Base-by-base conservation (phyloP, 2,113 vertebrate genomes). In the Nycticryphes semicollaris region DNA sequence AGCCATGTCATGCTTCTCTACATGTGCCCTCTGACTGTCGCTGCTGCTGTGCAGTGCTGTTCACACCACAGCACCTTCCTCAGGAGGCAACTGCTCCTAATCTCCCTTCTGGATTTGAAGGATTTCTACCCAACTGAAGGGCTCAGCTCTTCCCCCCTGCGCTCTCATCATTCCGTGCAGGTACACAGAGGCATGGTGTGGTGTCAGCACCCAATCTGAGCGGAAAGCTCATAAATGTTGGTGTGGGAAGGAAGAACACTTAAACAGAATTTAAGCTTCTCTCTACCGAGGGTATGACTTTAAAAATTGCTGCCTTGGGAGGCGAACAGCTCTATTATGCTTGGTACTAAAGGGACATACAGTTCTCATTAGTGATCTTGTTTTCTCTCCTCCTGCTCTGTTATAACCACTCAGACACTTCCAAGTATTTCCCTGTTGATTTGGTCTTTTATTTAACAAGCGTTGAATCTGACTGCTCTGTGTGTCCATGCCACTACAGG, bases 351-450 rank as follows among this genome's bases (percentile, higher is more conserved):
- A 95, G 93, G 87, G 96, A 87, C 20, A 45, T 43, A 20, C 24
- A 69, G 81, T 77, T 83, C 90, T 96, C 82, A 74, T 91, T 87
- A 94, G 93, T 53, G 82, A 69, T 83, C 75, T 87, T 96, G 70
- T 96, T 94, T 94, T 93, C 70, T 75, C 57, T 89, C 70, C 67
- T 89, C 66, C 89, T 82, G 81, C 79, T 89, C 84, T 62, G 16
- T 87, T 93, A 90, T 21, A 93, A 76, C 63, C 50, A 21, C 75
- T 76, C 25, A 63, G 74, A 90, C 57, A 31, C 63, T 90, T 91
- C 78, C 79, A 69, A 83, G 66, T 80, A 93, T 70, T 93, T 88
- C 95, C 84, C 89, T 80, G 45, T 85, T 85, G 94, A 57, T 85
- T 66, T 90, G 50, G 13, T 87, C 45, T 95, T 41, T 80, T 96